Evolutionary conservation across 2,797 vertebrate species (phyloP).

Genomic region (Spinibarbus caldwelli): DNA sequence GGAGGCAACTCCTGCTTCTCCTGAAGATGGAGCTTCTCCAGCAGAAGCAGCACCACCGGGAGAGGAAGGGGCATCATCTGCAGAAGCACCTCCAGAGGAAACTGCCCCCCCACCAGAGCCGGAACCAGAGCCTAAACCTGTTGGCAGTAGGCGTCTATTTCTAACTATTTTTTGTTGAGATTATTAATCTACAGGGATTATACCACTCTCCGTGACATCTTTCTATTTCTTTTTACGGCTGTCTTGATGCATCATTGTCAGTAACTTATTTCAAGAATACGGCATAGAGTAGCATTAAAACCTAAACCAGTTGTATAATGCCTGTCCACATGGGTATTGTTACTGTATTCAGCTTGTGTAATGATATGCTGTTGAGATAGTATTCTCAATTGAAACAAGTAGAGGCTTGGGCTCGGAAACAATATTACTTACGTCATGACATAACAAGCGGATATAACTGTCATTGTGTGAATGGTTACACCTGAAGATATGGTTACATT

Average conservation of each 20-base stretch:
- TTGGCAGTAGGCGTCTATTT: constrained; percentile 66
- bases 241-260: neutral
- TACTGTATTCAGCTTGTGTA: neutral
- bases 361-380: neutral
- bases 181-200: constrained; percentile 26
- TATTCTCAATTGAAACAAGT: neutral
- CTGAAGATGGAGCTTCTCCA: constrained; percentile 39
- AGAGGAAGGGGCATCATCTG: constrained; percentile 42
- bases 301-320: neutral
- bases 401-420: neutral
- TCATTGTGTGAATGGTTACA: neutral
- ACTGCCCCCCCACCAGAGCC: constrained; percentile 44
- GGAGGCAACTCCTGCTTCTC: constrained; percentile 30
- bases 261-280: neutral
- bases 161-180: constrained; percentile 30
- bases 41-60: constrained; percentile 52
- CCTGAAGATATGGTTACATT: neutral
- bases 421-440: neutral
- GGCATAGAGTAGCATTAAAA: neutral
- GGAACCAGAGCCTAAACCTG: constrained; percentile 64
- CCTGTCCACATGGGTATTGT: neutral
- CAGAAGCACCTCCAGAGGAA: constrained; percentile 39
- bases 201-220: neutral
- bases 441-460: neutral
- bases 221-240: neutral